Base-by-base conservation (phyloP, 1,140 invertebrate genomes). In the Bombus superbus region DNA sequence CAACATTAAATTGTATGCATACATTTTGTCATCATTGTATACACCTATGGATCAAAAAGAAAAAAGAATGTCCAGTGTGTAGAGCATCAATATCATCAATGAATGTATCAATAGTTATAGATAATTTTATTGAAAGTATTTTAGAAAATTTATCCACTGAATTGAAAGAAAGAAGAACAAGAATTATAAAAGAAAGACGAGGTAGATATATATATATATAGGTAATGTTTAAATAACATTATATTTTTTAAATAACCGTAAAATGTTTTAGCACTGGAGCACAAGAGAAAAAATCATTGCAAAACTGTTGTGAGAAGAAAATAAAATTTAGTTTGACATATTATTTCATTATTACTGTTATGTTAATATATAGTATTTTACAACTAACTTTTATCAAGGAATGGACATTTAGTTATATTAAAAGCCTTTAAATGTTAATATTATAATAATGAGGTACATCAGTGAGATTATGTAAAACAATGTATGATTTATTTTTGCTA, bases 11-110 rank as follows among this genome's bases (percentile, higher is more conserved):
- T 91, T 98, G 98, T 92, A 96, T 96, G 1, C 98, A 98, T 88
- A 97, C 97, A 2, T 98, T 97, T 91, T 98, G 98, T 92, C 94
- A 96, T 47, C 95, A 96, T 87, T 98, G 98, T 91, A 98, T 98
- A 57, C 92, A 94, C 0, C 93, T 94, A 73, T 98, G 98, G 98
- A 96, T 96, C 87, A 96, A 96, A 69, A 97, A 97, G 83, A 97
- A 97, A 87, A 96, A 95, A 42, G 96, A 97, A 15, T 98, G 98
- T 94, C 97, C 98, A 0, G 96, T 97, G 73, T 98, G 98, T 93
- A 95, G 96, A 81, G 69, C 95, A 38, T 81, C 85, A 40, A 96
- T 97, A 81, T 90, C 88, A 32, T 94, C 95, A 1, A 95, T 96
- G 92, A 96, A 94, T 86, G 95, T 92, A 80, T 96, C 96, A 35